Evolutionary conservation across 2,113 vertebrate species (phyloP).

Genomic region (Ctenomys sociabilis): DNA sequence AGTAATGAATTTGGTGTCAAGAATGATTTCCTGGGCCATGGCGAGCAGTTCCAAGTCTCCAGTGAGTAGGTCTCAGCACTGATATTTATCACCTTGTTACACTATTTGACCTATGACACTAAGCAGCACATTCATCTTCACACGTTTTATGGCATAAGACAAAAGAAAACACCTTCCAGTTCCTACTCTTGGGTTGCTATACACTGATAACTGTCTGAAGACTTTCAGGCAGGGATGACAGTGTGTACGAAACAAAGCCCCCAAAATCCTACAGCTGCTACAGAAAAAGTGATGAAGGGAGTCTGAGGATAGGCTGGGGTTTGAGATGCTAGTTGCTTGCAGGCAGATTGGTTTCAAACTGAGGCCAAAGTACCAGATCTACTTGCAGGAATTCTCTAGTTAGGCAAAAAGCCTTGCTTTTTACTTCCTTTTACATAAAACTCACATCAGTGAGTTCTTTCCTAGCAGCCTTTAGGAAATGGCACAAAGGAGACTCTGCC

Average conservation of each 20-base stretch:
- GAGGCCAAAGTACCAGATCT: neutral
- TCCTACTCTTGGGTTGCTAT: neutral
- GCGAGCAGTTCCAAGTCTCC: conserved; percentile 6
- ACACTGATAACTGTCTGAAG: neutral
- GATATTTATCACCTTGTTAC: conserved; percentile 3
- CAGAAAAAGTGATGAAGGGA: neutral
- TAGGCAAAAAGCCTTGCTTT: neutral
- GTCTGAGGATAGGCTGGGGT: neutral
- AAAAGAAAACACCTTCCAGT: neutral
- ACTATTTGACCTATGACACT: neutral
- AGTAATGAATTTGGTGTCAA: neutral
- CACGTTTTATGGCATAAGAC: neutral
- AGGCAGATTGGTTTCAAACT: neutral
- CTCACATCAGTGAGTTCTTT: neutral
- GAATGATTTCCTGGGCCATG: neutral
- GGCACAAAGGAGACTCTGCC: neutral
- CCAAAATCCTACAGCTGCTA: neutral
- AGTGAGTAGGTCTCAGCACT: neutral
- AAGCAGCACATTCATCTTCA: neutral
- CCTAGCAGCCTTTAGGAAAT: neutral
- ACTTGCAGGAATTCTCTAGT: neutral
- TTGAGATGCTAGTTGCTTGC: neutral
- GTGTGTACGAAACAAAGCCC: neutral
- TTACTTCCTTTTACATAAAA: conserved; percentile 3
- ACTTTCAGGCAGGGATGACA: neutral